These are phyloP conservation scores for Siphamia tubifer DNA, from an alignment of 2,113 vertebrate genomes.

Conservation along the genomic window DNA sequence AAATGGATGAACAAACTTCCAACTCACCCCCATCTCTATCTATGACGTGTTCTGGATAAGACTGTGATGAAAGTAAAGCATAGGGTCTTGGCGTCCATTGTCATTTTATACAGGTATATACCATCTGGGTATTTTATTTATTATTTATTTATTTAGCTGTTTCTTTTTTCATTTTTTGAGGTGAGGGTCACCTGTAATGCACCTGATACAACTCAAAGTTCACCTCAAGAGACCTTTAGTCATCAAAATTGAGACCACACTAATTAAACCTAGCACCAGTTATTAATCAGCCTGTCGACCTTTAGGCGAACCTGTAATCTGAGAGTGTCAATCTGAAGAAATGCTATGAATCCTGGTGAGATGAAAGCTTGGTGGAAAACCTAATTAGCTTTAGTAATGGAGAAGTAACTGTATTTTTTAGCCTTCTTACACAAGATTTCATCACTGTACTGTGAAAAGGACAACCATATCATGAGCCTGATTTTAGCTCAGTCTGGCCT, in stretches of 20 bases:
- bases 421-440: constrained; percentile 45
- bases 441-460: constrained; percentile 28
- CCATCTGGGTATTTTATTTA: no score
- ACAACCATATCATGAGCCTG: constrained; percentile 14
- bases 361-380: constrained; percentile 35
- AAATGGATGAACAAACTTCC: no score
- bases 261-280: constrained; percentile 36
- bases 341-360: constrained; percentile 33
- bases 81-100: no score
- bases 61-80: no score
- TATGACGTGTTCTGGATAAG: no score
- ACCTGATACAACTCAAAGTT: neutral
- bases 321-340: constrained; percentile 47
- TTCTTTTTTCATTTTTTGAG: no score
- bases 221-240: constrained; percentile 8
- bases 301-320: constrained; percentile 24
- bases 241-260: neutral
- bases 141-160: no score
- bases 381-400: constrained; percentile 48
- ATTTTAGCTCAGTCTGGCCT: neutral
- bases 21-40: no score
- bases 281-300: constrained; percentile 40
- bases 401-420: constrained; percentile 20
- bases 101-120: no score
- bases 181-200: neutral